Evolutionary conservation across 2,888 invertebrate species (phyloP).

Genomic region (Erannis defoliaria): DNA sequence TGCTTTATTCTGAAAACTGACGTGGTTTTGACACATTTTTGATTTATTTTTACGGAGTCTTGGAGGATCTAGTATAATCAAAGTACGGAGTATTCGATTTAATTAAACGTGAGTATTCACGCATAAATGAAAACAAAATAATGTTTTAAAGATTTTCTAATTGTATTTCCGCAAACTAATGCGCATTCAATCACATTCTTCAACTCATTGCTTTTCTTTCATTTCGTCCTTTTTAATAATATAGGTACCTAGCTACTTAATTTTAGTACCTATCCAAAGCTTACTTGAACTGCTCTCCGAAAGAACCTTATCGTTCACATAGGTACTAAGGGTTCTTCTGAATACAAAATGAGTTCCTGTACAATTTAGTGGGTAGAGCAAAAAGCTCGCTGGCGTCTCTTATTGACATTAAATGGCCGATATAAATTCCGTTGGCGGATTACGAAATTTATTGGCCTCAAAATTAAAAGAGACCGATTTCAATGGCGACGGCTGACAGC

Average conservation of each 20-base stretch:
- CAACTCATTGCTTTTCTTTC: neutral
- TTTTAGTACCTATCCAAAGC: constrained; percentile 1
- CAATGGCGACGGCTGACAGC: constrained; percentile 80
- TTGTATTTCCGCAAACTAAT: neutral
- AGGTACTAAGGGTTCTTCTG: constrained; percentile 31
- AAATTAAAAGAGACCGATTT: constrained; percentile 85
- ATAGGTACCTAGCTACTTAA: neutral
- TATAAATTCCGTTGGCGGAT: constrained; percentile 84
- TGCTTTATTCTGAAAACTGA: no score
- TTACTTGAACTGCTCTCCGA: neutral
- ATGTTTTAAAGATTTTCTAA: neutral
- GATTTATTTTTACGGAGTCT: no score
- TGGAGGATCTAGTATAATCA: no score
- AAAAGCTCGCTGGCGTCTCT: constrained; percentile 66
- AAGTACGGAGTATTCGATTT: no score
- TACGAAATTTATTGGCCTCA: constrained; percentile 84
- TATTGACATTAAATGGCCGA: constrained; percentile 84
- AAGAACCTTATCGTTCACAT: constrained; percentile 24
- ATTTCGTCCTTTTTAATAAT: neutral
- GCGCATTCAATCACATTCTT: no score
- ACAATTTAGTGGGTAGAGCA: constrained; percentile 65
- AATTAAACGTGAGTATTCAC: no score
- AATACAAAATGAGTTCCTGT: constrained; percentile 76
- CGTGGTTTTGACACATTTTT: no score
- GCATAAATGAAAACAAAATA: no score